Evolutionary conservation across 2,797 vertebrate genomes (phyloP).

Genomic region (Takifugu rubripes): DNA sequence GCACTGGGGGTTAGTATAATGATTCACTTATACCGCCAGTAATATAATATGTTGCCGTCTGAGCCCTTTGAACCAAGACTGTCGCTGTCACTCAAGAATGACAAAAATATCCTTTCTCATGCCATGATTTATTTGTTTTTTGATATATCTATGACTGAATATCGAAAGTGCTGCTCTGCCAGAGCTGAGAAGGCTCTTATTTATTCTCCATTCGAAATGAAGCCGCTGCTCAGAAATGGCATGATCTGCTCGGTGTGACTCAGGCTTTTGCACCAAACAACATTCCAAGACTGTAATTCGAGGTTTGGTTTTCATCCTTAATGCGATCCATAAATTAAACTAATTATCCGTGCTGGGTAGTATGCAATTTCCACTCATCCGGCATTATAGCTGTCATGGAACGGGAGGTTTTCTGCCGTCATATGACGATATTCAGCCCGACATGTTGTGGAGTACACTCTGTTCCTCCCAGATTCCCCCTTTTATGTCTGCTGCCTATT

Average conservation of each 20-base stretch:
- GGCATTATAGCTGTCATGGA: constrained; percentile 8
- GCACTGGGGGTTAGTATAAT: constrained; percentile 60
- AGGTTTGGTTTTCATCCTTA: constrained; percentile 1
- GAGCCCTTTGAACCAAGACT: constrained; percentile 72
- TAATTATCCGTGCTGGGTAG: constrained; percentile 12
- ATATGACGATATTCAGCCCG: constrained; percentile 4
- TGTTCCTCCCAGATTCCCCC: constrained; percentile 34
- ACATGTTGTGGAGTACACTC: constrained; percentile 30
- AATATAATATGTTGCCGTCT: constrained; percentile 61
- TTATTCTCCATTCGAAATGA: constrained; percentile 17
- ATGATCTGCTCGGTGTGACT: constrained; percentile 21
- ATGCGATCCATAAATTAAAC: constrained; percentile 7
- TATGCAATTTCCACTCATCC: constrained; percentile 16
- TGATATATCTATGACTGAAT: constrained; percentile 7
- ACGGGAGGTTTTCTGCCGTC: neutral
- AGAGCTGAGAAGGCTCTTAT: constrained; percentile 3
- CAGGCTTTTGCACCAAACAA: constrained; percentile 14
- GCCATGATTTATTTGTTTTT: constrained; percentile 5
- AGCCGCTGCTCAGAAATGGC: constrained; percentile 12
- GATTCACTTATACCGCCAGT: constrained; percentile 66
- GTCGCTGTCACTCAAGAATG: constrained; percentile 60
- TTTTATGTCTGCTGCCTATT: constrained; percentile 35
- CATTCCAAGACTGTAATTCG: constrained; percentile 11
- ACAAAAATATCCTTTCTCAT: constrained; percentile 53
- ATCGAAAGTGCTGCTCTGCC: neutral